Evolutionary conservation across 2,113 vertebrate species (phyloP), one percentile per base, ranked within the genome.

Genomic region (Ivindomyrus marchei): DNA sequence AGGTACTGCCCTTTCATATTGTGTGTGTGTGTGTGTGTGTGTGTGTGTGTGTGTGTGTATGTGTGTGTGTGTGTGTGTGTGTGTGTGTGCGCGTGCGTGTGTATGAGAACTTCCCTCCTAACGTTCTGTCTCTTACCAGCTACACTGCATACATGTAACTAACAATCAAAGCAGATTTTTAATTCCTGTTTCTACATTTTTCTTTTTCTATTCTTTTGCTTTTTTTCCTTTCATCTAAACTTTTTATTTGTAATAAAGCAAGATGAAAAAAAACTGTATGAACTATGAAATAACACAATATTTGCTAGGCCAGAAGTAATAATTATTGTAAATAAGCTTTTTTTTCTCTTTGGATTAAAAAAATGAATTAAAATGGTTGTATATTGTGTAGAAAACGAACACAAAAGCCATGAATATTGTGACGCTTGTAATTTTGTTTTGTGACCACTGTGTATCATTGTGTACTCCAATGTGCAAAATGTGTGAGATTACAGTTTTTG

Each of bases 341-440:
- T 94, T 95, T 95, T 95, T 93, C 93, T 95, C 94, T 95, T 97
- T 96, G 96, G 95, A 96, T 96, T 96, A 96, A 97, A 96, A 96
- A 93, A 97, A 95, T 93, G 52, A 88, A 85, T 89, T 87, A 95
- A 93, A 93, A 96, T 96, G 95, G 96, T 96, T 97, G 97, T 98
- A 97, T 96, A 98, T 98, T 97, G 96, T 97, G 97, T 97, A 97
- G 96, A 97, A 97, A 97, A 96, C 94, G 95, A 95, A 96, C 95
- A 96, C 96, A 97, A 97, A 97, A 97, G 97, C 97, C 97, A 97
- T 97, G 97, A 97, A 97, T 98, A 97, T 98, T 97, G 97, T 97
- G 97, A 97, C 97, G 96, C 96, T 97, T 97, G 97, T 98, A 97
- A 97, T 98, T 98, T 97, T 95, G 97, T 97, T 97, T 97, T 97